Base-by-base conservation (phyloP, 2,113 vertebrate genomes). In the Girardinichthys multiradiatus region DNA sequence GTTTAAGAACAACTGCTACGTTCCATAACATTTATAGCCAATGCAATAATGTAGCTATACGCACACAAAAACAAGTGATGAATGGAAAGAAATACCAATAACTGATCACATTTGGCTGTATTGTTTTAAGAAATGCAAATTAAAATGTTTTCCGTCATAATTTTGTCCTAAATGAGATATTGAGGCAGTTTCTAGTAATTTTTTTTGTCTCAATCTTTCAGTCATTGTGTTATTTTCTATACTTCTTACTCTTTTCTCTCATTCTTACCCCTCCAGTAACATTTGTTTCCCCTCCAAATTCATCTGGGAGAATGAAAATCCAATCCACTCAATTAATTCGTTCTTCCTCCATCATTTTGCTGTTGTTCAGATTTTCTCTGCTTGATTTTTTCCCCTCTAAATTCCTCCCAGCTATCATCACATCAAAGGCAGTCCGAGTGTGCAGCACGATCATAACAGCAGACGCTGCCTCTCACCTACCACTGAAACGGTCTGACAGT, bases 291-390 rank as follows among this genome's bases (percentile, higher is more conserved):
- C 57, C 35, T 0, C 29, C 66, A 62, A 21, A 26, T 62, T 61
- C 58, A 70, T 74, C 60, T 1, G 4, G 54, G 72, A 62, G 80
- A 74, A 61, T 15, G 51, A 68, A 70, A 87, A 86, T 48, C 27
- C 27, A 81, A 80, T 70, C 26, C 14, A 63, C 72, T 83, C 75
- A 86, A 76, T 87, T 86, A 89, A 79, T 61, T 71, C 70, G 58
- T 73, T 67, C 66, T 72, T 67, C 31, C 15, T 39, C 2, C 57
- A 70, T 39, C 15, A 29, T 33, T 19, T 28, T 54, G 26, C 42
- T 35, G 14, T 39, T 29, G 59, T 42, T 59, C 45, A 42, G 31
- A 29, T 30, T 63, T 60, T 68, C 29, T 51, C 61, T 75, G 67
- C 70, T 73, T 71, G 80, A 83, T 80, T 68, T 64, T 58, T 9